These are phyloP conservation scores for Pyralis farinalis DNA, from an alignment of 2,888 invertebrate genomes.

Conservation along the genomic window DNA sequence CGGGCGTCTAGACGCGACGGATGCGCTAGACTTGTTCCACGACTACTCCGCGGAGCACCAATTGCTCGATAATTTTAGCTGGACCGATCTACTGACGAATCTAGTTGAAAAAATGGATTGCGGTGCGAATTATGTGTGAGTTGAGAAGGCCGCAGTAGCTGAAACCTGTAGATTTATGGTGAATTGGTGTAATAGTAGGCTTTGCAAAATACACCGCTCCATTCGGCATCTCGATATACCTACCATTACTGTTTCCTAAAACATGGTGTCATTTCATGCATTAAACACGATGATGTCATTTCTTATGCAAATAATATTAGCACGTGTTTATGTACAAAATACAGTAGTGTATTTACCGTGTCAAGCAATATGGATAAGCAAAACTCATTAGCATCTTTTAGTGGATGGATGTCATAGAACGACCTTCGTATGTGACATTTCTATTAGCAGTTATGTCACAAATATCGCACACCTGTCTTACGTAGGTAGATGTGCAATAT, in stretches of 20 bases:
- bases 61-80: conserved; percentile 26
- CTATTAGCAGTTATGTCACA: conserved; percentile 6
- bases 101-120: conserved; percentile 41
- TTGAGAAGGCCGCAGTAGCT: conserved; percentile 41
- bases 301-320: background rate
- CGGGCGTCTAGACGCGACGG: conserved; percentile 74
- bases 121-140: conserved; percentile 51
- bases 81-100: conserved; percentile 54
- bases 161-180: conserved; percentile 28
- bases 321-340: no score
- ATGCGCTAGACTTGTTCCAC: conserved; percentile 59
- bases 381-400: conserved; percentile 33
- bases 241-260: conserved; percentile 35
- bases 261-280: conserved; percentile 42
- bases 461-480: background rate
- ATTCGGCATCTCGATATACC: no score
- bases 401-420: conserved; percentile 9
- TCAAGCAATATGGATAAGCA: conserved; percentile 25
- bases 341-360: conserved; percentile 15
- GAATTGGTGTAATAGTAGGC: conserved; percentile 33
- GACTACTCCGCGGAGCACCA: conserved; percentile 38
- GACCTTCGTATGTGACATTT: conserved; percentile 23
- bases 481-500: no score
- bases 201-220: no score
- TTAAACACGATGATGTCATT: conserved; percentile 24